A percentile compares a stretch with the other conserved stretches of the same genome.
phyloP scores from a whole-genome alignment of 2,113 vertebrate species.

The Colistium nudipinnis region DNA sequence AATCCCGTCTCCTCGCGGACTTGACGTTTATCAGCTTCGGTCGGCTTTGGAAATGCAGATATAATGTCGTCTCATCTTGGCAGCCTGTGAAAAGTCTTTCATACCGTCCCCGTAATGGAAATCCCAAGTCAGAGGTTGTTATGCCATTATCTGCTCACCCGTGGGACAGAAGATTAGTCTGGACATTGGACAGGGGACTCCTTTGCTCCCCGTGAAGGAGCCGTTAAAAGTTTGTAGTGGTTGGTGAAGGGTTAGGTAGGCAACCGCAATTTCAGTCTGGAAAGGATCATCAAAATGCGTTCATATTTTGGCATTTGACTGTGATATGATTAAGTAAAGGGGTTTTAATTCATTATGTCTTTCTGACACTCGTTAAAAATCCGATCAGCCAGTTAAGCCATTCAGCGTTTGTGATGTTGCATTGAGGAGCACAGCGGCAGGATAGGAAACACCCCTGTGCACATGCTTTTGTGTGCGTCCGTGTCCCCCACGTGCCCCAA shows the following conservation, averaged over 20 bases:
- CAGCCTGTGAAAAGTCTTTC: conserved; percentile 19
- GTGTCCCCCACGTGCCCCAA: neutral
- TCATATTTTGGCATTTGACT: too few species aligned
- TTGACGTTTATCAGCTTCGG: conserved; percentile 44
- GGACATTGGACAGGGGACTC: neutral
- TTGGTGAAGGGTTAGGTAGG: neutral
- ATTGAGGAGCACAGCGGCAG: neutral
- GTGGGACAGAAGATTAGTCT: neutral
- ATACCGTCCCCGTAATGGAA: conserved; percentile 5
- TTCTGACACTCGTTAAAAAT: neutral
- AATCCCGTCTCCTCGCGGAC: conserved; percentile 35
- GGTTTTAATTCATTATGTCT: neutral
- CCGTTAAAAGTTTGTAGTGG: neutral
- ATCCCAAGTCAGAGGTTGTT: conserved; percentile 19
- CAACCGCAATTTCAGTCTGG: neutral
- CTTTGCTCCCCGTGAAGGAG: neutral
- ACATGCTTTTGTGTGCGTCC: neutral
- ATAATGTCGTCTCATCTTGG: conserved; percentile 31
- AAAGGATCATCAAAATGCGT: neutral
- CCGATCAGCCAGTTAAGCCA: neutral
- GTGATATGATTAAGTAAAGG: too few species aligned
- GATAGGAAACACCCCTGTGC: neutral
- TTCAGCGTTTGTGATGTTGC: neutral
- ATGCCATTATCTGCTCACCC: neutral
- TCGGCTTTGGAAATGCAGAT: conserved; percentile 39